Conservation (phyloP, 2,113 vertebrate species). For the Tylochromis polylepis region DNA sequence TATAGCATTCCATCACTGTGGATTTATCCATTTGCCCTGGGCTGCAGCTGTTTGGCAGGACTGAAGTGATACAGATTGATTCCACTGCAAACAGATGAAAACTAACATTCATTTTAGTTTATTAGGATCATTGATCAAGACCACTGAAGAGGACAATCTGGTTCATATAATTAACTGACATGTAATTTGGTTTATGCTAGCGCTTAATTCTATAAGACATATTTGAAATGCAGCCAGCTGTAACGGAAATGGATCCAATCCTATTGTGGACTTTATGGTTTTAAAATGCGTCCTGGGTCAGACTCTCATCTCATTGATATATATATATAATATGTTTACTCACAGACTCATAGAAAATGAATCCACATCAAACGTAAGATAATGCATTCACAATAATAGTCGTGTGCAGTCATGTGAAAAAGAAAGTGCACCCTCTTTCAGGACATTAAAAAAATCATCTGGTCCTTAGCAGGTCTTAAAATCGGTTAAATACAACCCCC, state of each 20-base stretch:
- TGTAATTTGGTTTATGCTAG: neutral
- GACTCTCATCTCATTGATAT: neutral
- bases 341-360: neutral
- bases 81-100: neutral
- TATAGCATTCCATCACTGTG: neutral
- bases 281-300: neutral
- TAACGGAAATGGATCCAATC: neutral
- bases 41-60: neutral
- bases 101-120: neutral
- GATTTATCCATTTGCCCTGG: constrained; percentile 6
- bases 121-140: neutral
- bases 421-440: neutral
- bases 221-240: neutral
- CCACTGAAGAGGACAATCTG: neutral
- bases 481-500: neutral
- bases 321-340: neutral
- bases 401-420: neutral
- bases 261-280: neutral
- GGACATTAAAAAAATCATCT: neutral
- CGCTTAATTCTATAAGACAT: neutral
- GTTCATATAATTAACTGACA: neutral
- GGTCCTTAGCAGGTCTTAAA: neutral
- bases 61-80: neutral
- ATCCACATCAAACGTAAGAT: neutral
- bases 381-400: neutral